These are phyloP conservation scores for Zalophus californianus DNA, from an alignment of 2,797 vertebrate species.

Conservation along the genomic window DNA sequence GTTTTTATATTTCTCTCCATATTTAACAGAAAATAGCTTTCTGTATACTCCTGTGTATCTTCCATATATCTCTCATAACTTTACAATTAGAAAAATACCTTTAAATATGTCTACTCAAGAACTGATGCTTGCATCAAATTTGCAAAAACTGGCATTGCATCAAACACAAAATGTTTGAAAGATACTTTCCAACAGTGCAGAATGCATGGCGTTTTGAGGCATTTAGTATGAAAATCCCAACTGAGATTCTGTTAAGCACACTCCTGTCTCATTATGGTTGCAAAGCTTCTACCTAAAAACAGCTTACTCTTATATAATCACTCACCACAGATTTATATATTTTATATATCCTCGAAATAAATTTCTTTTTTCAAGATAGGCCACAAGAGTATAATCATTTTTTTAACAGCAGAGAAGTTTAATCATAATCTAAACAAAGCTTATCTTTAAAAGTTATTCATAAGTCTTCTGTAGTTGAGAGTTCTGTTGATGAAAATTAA, in stretches of 20 bases:
- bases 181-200: not conserved
- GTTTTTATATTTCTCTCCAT: not conserved
- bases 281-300: constrained; percentile 73
- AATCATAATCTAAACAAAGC: constrained; percentile 38
- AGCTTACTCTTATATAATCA: constrained; percentile 67
- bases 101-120: not conserved
- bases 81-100: constrained; percentile 53
- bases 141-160: not conserved
- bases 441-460: constrained; percentile 10
- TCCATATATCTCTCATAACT: not conserved
- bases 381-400: constrained; percentile 16
- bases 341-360: constrained; percentile 39
- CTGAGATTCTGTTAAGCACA: constrained; percentile 27
- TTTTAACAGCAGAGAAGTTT: constrained; percentile 45
- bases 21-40: not conserved
- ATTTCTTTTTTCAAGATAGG: constrained; percentile 39
- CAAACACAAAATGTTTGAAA: not conserved
- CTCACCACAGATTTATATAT: constrained; percentile 42
- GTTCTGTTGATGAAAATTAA: constrained; percentile 25
- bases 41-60: not conserved
- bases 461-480: not conserved
- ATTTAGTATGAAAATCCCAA: not conserved
- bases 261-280: not conserved
- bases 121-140: not conserved
- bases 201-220: not conserved